Base-by-base conservation (phyloP, 2,888 invertebrate species). In the Hirudinaria manillensis region DNA sequence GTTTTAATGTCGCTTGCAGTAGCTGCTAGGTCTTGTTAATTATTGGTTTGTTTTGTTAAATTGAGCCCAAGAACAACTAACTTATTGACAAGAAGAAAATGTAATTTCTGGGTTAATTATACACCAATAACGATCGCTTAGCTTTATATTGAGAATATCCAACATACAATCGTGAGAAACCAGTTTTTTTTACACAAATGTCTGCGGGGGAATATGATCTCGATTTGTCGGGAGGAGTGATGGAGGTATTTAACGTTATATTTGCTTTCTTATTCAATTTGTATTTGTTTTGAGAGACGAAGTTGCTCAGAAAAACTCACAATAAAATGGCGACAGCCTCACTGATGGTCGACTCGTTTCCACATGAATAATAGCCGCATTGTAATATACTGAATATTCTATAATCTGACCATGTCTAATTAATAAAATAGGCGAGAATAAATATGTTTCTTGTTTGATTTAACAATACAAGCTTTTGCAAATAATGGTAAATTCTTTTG, bases 171-270 rank as follows among this genome's bases (percentile, higher is more conserved):
- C 45, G 45, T 61, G 61, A 61, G n/a, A 27, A 27, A 61, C 2
- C 61, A 27, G 61, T 27, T 3, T 16, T 61, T 56, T 53, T 70
- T 34, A 6, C n/a, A 32, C 65, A 66, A 24, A 77, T 77, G 77
- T 36, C 76, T 24, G 70, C 74, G 21, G 53, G 56, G 19, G 78
- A 78, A 56, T 78, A 92, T 84, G 92, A 92, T 86, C 87, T 92
- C 81, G 91, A 91, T 83, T 89, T 90, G 79, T 90, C 91, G 78
- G 91, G 92, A 79, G 91, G 92, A 79, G 88, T 93, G 78, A 93
- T 93, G 93, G 92, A 92, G 88, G 93, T 93, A 87, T 89, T 90
- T 56, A 34, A 19, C 53, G 34, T 24, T 29, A 19, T 27, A 66
- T 4, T 68, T 45, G 32, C 32, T 19, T 72, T 45, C 45, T 45